Conservation (phyloP, 1,140 invertebrate species). For the Drosophila saltans region DNA sequence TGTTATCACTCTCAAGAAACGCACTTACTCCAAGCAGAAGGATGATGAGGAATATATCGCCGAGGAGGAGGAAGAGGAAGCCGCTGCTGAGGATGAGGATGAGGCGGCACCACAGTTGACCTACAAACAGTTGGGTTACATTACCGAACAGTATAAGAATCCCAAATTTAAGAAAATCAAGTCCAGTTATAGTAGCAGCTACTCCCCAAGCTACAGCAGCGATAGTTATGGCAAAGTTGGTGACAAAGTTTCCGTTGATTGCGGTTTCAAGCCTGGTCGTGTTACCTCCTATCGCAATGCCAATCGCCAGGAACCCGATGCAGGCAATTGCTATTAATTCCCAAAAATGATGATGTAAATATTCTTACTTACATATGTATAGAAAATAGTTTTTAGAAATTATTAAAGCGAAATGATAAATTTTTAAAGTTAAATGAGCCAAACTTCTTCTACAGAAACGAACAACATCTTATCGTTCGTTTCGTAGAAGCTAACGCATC, state of each 20-base stretch:
- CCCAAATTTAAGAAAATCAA: slow-evolving; percentile 67
- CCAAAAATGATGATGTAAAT: neutral
- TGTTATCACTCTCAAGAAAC: slow-evolving; percentile 81
- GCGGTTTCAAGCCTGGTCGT: slow-evolving; percentile 73
- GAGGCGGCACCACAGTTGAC: slow-evolving; percentile 58
- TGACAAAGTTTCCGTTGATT: slow-evolving; percentile 67
- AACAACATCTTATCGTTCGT: too few relatives aligned
- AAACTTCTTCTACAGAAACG: too few relatives aligned
- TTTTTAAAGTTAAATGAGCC: too few relatives aligned
- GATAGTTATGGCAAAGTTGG: slow-evolving; percentile 58
- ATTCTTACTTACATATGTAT: slow-evolving; percentile 34
- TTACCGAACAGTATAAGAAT: slow-evolving; percentile 72
- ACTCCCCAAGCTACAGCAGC: slow-evolving; percentile 24
- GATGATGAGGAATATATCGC: slow-evolving; percentile 68
- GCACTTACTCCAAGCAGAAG: slow-evolving; percentile 50
- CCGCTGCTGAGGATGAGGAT: slow-evolving; percentile 33
- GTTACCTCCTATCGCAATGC: slow-evolving; percentile 65
- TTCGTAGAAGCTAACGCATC: too few relatives aligned
- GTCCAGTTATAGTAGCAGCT: slow-evolving; percentile 8
- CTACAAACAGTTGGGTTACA: slow-evolving; percentile 76
- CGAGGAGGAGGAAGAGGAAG: slow-evolving; percentile 56
- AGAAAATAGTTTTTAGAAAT: neutral
- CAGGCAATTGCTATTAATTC: slow-evolving; percentile 36
- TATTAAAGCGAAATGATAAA: slow-evolving; percentile 1
- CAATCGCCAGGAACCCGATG: slow-evolving; percentile 57